These are phyloP conservation scores for Dryas iulia DNA, from an alignment of 1,140 invertebrate species.

Conservation along the genomic window DNA sequence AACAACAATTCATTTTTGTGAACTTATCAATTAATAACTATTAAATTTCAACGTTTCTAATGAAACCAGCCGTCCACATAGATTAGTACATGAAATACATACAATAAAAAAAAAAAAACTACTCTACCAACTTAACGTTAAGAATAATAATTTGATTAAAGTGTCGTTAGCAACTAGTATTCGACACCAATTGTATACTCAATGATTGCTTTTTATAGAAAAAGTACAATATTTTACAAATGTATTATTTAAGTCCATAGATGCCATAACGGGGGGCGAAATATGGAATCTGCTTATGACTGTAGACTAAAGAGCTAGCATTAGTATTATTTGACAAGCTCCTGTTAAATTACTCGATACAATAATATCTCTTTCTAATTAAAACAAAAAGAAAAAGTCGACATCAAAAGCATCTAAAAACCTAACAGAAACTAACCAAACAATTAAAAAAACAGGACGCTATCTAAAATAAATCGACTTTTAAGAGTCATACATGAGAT, in stretches of 20 bases:
- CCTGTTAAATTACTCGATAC: background rate
- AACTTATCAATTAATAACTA: background rate
- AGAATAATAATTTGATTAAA: background rate
- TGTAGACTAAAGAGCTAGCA: background rate
- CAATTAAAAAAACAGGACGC: background rate
- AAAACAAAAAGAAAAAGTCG: background rate
- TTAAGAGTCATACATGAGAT: background rate
- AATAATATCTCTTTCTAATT: background rate
- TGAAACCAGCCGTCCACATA: background rate
- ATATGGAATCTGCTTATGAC: background rate
- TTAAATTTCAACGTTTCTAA: background rate
- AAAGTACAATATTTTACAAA: constrained; percentile 1
- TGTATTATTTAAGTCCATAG: background rate
- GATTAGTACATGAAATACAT: background rate
- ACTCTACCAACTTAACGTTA: background rate
- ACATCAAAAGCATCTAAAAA: background rate
- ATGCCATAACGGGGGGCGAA: background rate
- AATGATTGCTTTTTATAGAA: background rate
- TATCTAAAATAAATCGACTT: background rate
- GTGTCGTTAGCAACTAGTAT: background rate
- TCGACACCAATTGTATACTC: background rate
- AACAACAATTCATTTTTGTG: background rate
- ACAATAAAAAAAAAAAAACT: background rate
- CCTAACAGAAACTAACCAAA: background rate
- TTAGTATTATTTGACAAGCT: background rate